Percentiles rank a stretch among this genome's conserved stretches.
These are phyloP conservation scores for Dendrophyllia cribrosa DNA, from an alignment of 64 coral and sea anemone species.

Conservation along the genomic window DNA sequence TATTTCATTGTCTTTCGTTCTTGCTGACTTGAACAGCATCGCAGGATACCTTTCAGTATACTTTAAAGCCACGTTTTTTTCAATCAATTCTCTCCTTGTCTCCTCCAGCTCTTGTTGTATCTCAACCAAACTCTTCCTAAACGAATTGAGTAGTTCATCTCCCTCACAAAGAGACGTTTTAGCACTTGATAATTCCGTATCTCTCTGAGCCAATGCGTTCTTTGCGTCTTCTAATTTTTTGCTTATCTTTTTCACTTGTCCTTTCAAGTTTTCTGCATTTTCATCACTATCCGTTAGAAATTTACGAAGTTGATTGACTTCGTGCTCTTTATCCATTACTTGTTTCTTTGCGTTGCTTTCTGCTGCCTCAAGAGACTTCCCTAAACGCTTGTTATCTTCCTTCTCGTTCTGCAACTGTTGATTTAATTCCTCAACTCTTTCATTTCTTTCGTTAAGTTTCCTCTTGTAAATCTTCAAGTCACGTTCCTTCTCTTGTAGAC, in stretches of 20 bases:
- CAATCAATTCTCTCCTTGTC: neutral
- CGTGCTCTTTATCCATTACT: neutral
- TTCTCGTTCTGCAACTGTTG: neutral
- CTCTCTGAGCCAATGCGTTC: neutral
- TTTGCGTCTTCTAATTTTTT: neutral
- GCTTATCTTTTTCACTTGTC: neutral
- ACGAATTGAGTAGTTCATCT: neutral
- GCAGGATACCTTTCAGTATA: neutral
- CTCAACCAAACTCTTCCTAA: neutral
- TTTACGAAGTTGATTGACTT: neutral
- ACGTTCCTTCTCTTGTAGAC: neutral
- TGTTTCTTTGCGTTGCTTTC: neutral
- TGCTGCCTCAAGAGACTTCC: neutral
- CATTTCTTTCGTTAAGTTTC: neutral
- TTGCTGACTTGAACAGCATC: neutral
- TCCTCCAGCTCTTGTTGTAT: neutral
- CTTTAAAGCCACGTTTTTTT: neutral
- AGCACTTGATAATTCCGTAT: neutral
- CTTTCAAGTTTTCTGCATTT: neutral
- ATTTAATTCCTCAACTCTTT: neutral
- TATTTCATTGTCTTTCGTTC: neutral
- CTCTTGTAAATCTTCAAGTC: neutral
- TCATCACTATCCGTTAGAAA: neutral
- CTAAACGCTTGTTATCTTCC: neutral
- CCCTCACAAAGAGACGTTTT: neutral